Evolutionary conservation across 2,797 vertebrate genomes (phyloP), one percentile per base, ranked within the genome.

Genomic region (Clamator glandarius): DNA sequence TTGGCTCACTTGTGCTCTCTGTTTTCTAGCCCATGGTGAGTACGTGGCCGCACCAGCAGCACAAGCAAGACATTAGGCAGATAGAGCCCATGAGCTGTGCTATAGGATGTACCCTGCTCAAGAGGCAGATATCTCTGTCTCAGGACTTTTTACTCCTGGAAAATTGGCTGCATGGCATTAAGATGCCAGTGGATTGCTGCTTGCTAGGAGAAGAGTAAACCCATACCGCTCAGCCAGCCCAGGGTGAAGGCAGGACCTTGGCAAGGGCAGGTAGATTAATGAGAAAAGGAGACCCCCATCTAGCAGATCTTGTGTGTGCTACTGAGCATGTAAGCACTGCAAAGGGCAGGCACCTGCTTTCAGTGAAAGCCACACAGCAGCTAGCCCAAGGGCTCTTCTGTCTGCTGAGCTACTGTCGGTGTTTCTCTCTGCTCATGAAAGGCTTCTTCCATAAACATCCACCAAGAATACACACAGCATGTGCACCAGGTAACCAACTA

Each of bases 281-380:
- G 29, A 77, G 52, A 50, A 72, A 77, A 66, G 33, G 25, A 52
- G 66, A 57, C 67, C 39, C 39, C 28, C 41, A 67, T 74, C 67
- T 35, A 41, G 44, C 57, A 84, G 59, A 33, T 25, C 75, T 54
- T 15, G 39, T 5, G 5, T 29, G 18, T 3, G 2, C 16, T 44
- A 66, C 28, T 0, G 0, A 77, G 52, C 2, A 3, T 15, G 19
- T 17, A 12, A 63, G 39, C 31, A 6, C 58, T 24, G 42, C 77
- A 59, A 39, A 29, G 59, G 52, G 42, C 33, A 63, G 59, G 31
- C 12, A 24, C n/a, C 44, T 69, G 63, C 1, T 0, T 18, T 51
- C 29, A 31, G 13, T 0, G 0, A 16, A 12, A 78, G 44, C 51
- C 33, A 8, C 2, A 2, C 5, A 20, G n/a, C 75, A 74, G 51